Conservation (phyloP, 2,113 vertebrate genomes). For the Rallus limicola region DNA sequence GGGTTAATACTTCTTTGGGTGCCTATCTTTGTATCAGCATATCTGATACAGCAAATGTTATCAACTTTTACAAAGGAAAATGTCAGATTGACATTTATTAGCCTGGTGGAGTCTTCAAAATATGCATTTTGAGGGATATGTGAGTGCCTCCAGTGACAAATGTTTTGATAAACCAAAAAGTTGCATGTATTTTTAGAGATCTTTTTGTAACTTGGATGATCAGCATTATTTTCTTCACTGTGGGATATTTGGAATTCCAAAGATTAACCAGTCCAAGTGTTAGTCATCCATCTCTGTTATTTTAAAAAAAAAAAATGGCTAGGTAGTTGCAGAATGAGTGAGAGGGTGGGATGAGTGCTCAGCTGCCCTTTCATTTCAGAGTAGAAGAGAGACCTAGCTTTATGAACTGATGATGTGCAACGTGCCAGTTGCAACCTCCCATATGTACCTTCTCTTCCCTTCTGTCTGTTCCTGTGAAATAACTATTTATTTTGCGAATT, state of each 20-base stretch:
- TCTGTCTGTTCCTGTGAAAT: background rate
- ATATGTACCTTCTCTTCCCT: background rate
- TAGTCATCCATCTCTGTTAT: background rate
- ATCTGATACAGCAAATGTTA: background rate
- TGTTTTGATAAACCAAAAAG: background rate
- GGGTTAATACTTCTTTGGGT: background rate
- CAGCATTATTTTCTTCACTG: background rate
- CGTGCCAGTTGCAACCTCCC: background rate
- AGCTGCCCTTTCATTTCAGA: background rate
- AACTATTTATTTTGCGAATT: background rate
- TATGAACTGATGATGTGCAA: rapidly evolving
- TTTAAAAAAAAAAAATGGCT: background rate
- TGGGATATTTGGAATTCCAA: background rate
- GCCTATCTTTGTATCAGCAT: background rate
- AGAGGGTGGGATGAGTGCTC: background rate
- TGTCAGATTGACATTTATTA: background rate
- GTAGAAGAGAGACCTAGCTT: background rate
- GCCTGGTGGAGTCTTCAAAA: background rate
- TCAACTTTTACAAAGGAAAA: background rate
- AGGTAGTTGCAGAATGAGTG: background rate
- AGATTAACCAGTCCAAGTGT: background rate
- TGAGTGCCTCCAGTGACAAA: background rate
- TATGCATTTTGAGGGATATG: rapidly evolving
- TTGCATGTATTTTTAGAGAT: background rate
- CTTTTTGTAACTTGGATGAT: background rate